Evolutionary conservation across 2,888 invertebrate genomes (phyloP), one percentile per base, ranked within the genome.

Genomic region (Bombylius discolor): DNA sequence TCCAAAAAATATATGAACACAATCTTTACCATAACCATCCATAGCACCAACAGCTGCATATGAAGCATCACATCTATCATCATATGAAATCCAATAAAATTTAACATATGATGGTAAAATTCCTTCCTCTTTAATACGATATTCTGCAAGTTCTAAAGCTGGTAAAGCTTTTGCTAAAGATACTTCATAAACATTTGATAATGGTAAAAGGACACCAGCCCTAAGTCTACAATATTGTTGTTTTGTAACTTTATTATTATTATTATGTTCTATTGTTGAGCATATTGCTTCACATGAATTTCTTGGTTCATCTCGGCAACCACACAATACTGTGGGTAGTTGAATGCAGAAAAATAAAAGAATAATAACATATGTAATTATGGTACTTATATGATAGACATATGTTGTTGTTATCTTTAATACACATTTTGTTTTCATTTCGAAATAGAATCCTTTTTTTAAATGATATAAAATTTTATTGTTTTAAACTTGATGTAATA

Each of bases 1-100:
- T 11, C 90, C 90, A 63, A 91, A 82, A 65, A 89, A 83, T 1
- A 88, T 82, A 65, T 89, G 84, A 0, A 85, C 82, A 69, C 87
- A 87, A 64, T 83, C 80, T 58, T 81, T 75, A 13, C 78, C 80
- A 67, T 83, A 83, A 3, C 84, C 84, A 64, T 87, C 83, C 64
- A 89, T 83, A 2, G 87, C 83, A 0, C 80, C 79, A 52, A 85
- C 82, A 52, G 85, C 81, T 0, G 85, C 87, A 68, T 82, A 81
- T 1, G 83, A 85, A 4, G 85, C 83, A 63, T 84, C 83, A 61
- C 89, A 89, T 58, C 80, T 79, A 66, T 88, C 89, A 68, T 89
- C 84, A 63, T 82, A 81, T 9, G 78, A 72, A 60, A 78, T 69
- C 77, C 83, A 83, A 58, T 79, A 78, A 50, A 87, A 75, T 23